Percentiles rank a stretch among this genome's conserved stretches.
These are phyloP conservation scores for Apodemia duryi DNA, from an alignment of 2,888 invertebrate genomes.

Conservation along the genomic window DNA sequence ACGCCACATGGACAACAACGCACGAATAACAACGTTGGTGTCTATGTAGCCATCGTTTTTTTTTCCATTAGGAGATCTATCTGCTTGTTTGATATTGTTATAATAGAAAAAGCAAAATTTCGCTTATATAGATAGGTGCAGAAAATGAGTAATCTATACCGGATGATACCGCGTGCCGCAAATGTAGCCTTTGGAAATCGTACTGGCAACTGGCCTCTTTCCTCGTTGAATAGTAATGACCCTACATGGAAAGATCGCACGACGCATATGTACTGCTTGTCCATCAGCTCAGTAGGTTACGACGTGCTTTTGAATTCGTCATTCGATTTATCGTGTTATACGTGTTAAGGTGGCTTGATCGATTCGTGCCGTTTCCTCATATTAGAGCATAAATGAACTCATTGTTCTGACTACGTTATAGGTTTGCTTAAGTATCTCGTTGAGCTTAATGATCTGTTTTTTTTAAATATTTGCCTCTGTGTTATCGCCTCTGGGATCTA, in stretches of 20 bases:
- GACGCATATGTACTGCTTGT: constrained; percentile 32
- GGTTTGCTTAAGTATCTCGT: neutral
- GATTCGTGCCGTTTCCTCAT: constrained; percentile 22
- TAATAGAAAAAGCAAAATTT: too few relatives aligned
- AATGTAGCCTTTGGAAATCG: constrained; percentile 50
- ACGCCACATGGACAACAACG: too few relatives aligned
- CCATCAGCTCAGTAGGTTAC: constrained; percentile 38
- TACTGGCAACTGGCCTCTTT: constrained; percentile 58
- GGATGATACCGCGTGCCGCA: constrained; percentile 44
- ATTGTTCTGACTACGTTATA: neutral
- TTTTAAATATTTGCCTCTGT: too few relatives aligned
- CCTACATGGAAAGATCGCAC: constrained; percentile 50
- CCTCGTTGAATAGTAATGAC: constrained; percentile 68
- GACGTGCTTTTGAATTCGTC: constrained; percentile 39
- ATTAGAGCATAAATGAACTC: neutral
- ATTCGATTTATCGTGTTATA: constrained; percentile 31
- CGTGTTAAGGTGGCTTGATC: constrained; percentile 26
- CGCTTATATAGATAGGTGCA: too few relatives aligned
- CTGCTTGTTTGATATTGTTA: too few relatives aligned
- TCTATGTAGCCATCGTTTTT: too few relatives aligned
- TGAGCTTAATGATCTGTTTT: too few relatives aligned
- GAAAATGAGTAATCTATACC: neutral
- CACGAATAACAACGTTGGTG: too few relatives aligned
- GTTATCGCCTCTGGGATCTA: too few relatives aligned
- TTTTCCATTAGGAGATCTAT: too few relatives aligned